A percentile compares a stretch with the other conserved stretches of the same genome.
Conservation (phyloP, 53 echinoderm and acorn worm genomes). For the Luidia sarsii region DNA sequence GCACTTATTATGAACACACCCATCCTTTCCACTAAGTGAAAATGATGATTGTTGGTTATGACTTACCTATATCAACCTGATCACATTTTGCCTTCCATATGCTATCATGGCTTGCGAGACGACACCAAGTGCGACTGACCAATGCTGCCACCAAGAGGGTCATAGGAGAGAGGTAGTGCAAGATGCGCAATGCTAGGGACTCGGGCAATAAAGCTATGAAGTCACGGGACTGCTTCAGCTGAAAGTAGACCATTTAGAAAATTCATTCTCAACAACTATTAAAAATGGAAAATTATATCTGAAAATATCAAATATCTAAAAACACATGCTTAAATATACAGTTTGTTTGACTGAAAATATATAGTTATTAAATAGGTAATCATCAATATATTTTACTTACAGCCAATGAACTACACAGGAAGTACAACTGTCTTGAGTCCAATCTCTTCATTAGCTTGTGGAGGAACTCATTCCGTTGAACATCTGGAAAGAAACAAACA, state of each 20-base stretch:
- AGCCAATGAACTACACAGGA: slow-evolving; percentile 77
- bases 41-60: no score
- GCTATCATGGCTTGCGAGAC: slow-evolving; percentile 74
- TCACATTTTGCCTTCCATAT: slow-evolving; percentile 96
- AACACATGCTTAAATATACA: background rate
- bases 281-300: background rate
- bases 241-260: background rate
- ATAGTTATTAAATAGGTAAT: background rate
- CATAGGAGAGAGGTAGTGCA: slow-evolving; percentile 77
- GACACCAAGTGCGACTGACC: slow-evolving; percentile 80
- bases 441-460: slow-evolving; percentile 87
- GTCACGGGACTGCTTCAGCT: slow-evolving; percentile 92
- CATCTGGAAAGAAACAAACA: slow-evolving; percentile 62
- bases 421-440: slow-evolving; percentile 95
- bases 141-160: slow-evolving; percentile 78
- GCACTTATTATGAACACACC: no score
- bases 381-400: slow-evolving; percentile 59
- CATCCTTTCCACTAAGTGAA: no score
- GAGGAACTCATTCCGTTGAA: slow-evolving; percentile 96
- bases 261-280: no score
- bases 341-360: background rate
- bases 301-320: background rate
- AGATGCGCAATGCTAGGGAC: slow-evolving; percentile 72
- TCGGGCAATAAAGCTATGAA: slow-evolving; percentile 83
- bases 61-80: slow-evolving; percentile 83